A percentile compares a stretch with the other conserved stretches of the same genome.
These are phyloP conservation scores for Platyrinchus mystaceus DNA, from an alignment of 2,797 vertebrate genomes.

Conservation along the genomic window DNA sequence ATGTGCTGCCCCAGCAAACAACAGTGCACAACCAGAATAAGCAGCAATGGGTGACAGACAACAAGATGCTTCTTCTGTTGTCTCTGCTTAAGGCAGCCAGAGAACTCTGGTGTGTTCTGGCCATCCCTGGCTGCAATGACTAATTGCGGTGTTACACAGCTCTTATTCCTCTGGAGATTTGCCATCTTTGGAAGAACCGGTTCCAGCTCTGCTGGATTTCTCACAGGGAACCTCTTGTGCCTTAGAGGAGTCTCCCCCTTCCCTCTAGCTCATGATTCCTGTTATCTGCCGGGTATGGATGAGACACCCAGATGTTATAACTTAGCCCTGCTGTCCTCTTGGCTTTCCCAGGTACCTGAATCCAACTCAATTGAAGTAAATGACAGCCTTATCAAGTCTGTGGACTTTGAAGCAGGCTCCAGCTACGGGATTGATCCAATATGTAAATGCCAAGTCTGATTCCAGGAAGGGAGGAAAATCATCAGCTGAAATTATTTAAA, in stretches of 20 bases:
- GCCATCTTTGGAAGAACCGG: not conserved
- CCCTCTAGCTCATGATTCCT: not conserved
- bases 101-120: not conserved
- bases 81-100: not conserved
- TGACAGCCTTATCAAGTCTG: slow-evolving; percentile 3
- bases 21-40: not conserved
- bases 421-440: not conserved
- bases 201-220: not conserved
- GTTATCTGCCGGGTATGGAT: not conserved
- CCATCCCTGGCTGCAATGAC: not conserved
- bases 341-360: not conserved
- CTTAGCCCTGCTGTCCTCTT: not conserved
- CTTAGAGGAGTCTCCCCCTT: not conserved
- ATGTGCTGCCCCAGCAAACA: not conserved
- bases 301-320: not conserved
- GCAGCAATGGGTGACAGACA: not conserved
- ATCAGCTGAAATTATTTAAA: slow-evolving; percentile 40
- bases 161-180: not conserved
- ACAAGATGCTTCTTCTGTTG: not conserved
- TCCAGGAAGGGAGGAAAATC: slow-evolving; percentile 46
- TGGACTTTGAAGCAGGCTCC: slow-evolving; percentile 1
- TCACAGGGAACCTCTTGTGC: not conserved
- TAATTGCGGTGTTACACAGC: not conserved
- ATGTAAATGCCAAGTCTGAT: not conserved
- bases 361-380: not conserved